These are phyloP conservation scores for Battus philenor DNA, from an alignment of 1,140 invertebrate genomes.

Conservation along the genomic window DNA sequence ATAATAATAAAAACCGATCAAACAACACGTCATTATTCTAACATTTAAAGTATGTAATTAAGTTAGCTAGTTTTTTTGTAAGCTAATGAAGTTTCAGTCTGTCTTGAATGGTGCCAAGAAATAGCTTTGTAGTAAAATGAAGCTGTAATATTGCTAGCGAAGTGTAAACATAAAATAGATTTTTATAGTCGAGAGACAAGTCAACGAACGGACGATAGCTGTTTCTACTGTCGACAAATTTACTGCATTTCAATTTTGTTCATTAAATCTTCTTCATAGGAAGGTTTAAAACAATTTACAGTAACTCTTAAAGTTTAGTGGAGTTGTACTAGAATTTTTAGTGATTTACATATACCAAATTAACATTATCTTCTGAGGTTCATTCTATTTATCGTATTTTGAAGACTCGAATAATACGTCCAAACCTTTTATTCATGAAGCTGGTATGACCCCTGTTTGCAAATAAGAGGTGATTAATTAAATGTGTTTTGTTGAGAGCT, in stretches of 20 bases:
- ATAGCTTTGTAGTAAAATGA: constrained; percentile 12
- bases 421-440: constrained; percentile 3
- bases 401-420: not conserved
- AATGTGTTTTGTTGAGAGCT: constrained; percentile 12
- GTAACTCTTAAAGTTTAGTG: too few relatives aligned
- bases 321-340: too few relatives aligned
- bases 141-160: constrained; percentile 3
- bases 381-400: not conserved
- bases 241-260: constrained; percentile 9
- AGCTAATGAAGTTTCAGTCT: too few relatives aligned
- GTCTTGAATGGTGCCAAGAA: constrained; percentile 4
- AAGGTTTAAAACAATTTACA: too few relatives aligned
- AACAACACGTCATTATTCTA: too few relatives aligned
- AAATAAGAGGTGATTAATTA: constrained; percentile 19
- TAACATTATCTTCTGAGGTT: not conserved
- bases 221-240: not conserved
- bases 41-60: too few relatives aligned
- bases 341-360: too few relatives aligned
- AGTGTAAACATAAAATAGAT: constrained; percentile 6
- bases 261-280: too few relatives aligned
- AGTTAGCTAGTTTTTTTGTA: too few relatives aligned
- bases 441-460: constrained; percentile 1
- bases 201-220: constrained; percentile 8
- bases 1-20: too few relatives aligned
- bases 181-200: constrained; percentile 10